phyloP scores from a whole-genome alignment of 2,888 invertebrate genomes.

The Pilophorus perplexus region DNA sequence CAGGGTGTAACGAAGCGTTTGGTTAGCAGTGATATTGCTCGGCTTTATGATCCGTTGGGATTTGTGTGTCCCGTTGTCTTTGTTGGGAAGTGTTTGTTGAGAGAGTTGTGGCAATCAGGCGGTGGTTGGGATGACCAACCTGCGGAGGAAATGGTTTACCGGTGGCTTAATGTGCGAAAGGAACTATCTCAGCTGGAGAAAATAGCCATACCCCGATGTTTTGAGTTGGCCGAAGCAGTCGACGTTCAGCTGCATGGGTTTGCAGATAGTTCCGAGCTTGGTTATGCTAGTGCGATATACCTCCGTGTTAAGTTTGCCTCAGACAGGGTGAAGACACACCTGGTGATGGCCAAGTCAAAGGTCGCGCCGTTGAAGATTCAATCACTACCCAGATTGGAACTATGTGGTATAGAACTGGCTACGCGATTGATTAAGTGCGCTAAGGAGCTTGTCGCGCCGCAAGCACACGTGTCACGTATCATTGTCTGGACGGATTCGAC shows the following conservation, averaged over 20 bases:
- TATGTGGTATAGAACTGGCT: slow-evolving; percentile 34
- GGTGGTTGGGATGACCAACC: slow-evolving; percentile 49
- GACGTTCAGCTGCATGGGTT: slow-evolving; percentile 37
- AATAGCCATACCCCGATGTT: neutral
- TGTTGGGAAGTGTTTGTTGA: slow-evolving; percentile 47
- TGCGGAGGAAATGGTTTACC: neutral
- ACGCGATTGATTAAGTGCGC: slow-evolving; percentile 18
- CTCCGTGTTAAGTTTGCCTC: neutral
- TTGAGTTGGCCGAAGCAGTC: neutral
- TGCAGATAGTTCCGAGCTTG: slow-evolving; percentile 37
- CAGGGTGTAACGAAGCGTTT: slow-evolving; percentile 45
- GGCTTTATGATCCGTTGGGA: slow-evolving; percentile 49
- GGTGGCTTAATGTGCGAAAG: neutral
- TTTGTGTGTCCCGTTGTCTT: slow-evolving; percentile 47
- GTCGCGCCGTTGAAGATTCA: slow-evolving; percentile 43
- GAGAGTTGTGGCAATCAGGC: slow-evolving; percentile 48
- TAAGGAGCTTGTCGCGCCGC: neutral
- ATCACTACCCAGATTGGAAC: slow-evolving; percentile 44
- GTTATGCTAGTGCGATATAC: slow-evolving; percentile 41
- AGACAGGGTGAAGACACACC: neutral
- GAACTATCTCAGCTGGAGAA: neutral
- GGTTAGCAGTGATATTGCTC: slow-evolving; percentile 47
- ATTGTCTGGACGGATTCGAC: slow-evolving; percentile 12
- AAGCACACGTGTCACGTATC: neutral
- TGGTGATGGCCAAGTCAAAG: slow-evolving; percentile 37